Percentiles rank a stretch among this genome's conserved stretches.
Conservation (phyloP, 2,797 vertebrate genomes). For the Enteromius argenteus region DNA sequence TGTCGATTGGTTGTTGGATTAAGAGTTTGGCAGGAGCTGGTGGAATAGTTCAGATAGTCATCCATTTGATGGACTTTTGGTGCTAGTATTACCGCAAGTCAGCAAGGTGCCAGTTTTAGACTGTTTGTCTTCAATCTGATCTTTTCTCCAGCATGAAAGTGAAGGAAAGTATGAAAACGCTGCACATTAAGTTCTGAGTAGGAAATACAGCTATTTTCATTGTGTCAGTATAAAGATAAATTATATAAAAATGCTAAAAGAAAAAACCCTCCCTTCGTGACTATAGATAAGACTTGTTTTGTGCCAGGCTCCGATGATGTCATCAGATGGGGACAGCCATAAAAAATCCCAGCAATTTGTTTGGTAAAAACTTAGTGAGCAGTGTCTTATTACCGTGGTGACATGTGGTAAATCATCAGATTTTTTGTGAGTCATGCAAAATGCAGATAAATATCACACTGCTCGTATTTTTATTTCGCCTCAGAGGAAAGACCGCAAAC, state of each 20-base stretch:
- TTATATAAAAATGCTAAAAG: not conserved
- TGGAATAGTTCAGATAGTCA: slow-evolving; percentile 58
- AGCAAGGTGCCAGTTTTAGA: slow-evolving; percentile 63
- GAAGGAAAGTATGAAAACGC: slow-evolving; percentile 36
- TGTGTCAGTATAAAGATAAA: slow-evolving; percentile 54
- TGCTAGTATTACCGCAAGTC: slow-evolving; percentile 70
- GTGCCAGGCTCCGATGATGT: slow-evolving; percentile 21
- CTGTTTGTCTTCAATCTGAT: slow-evolving; percentile 69
- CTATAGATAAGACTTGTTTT: slow-evolving; percentile 32
- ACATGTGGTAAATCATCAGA: slow-evolving; percentile 29
- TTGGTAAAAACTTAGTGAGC: not conserved
- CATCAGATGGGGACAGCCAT: not conserved
- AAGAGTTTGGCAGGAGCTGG: not conserved
- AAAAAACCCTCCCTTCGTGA: not conserved
- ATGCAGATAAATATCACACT: slow-evolving; percentile 28
- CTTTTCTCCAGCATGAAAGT: slow-evolving; percentile 18
- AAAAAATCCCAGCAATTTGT: slow-evolving; percentile 1
- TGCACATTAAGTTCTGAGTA: slow-evolving; percentile 41
- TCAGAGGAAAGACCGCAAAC: slow-evolving; percentile 43
- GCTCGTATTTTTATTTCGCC: slow-evolving; percentile 12
- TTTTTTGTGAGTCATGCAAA: slow-evolving; percentile 28
- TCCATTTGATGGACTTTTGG: slow-evolving; percentile 66
- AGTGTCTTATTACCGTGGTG: slow-evolving; percentile 4
- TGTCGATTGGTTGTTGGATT: slow-evolving; percentile 19
- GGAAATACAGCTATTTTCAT: slow-evolving; percentile 33